A percentile compares a stretch with the other conserved stretches of the same genome.
Evolutionary conservation across 2,797 vertebrate genomes (phyloP).

Genomic region (Oryzias sinensis): DNA sequence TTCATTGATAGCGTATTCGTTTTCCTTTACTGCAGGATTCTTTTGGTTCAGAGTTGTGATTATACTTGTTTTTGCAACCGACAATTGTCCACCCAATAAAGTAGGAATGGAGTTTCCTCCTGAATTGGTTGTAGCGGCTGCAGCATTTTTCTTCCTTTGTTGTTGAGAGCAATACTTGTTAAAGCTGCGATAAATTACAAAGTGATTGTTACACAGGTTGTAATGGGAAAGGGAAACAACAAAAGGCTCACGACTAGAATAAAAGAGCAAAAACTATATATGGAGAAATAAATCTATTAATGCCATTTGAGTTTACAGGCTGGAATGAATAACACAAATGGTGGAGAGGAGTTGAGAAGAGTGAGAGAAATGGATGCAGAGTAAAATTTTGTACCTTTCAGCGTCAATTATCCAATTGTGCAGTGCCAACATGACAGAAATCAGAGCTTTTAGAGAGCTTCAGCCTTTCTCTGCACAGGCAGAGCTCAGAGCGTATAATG

Average conservation of each 20-base stretch:
- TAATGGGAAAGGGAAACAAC: neutral
- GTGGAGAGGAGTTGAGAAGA: conserved; percentile 30
- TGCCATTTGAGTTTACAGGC: conserved; percentile 34
- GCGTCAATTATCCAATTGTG: conserved; percentile 75
- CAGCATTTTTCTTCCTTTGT: conserved; percentile 23
- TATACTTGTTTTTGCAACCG: too few species aligned
- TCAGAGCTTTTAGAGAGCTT: conserved; percentile 73
- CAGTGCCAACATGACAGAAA: conserved; percentile 71
- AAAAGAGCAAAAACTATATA: conserved; percentile 14
- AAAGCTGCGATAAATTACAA: conserved; percentile 33
- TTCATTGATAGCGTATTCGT: too few species aligned
- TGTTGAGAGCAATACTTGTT: conserved; percentile 27
- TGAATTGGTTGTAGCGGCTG: conserved; percentile 17
- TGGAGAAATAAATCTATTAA: conserved; percentile 34
- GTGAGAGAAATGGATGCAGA: conserved; percentile 42
- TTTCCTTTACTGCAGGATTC: too few species aligned
- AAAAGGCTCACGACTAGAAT: conserved; percentile 13
- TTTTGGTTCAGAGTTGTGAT: too few species aligned
- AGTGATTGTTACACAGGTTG: conserved; percentile 10
- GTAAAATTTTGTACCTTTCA: conserved; percentile 73
- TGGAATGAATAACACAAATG: conserved; percentile 19
- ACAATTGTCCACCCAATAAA: conserved; percentile 5
- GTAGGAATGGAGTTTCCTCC: conserved; percentile 25
- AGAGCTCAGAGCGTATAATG: conserved; percentile 67
- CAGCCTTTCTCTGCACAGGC: conserved; percentile 34